Base-by-base conservation (phyloP, 2,888 invertebrate species). In the Eupelmus urozonus region DNA sequence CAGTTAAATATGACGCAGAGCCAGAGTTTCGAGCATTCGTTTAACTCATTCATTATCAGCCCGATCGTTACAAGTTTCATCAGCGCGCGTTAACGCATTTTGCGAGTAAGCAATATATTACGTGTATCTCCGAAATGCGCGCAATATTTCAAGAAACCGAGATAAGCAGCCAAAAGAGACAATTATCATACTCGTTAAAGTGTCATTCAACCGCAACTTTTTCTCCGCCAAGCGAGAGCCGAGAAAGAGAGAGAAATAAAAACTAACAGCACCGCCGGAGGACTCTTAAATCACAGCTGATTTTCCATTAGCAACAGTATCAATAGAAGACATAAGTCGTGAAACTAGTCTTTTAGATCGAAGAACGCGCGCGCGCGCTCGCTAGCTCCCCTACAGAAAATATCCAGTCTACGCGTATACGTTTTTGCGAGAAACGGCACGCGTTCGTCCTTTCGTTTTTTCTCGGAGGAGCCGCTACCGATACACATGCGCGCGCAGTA, bases 111-210 rank as follows among this genome's bases (percentile, higher is more conserved):
- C 42, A 57, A 60, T 71, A 9, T n/a, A 71, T 62, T 51, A 71
- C 4, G 20, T 20, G 18, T 40, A 18, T 59, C 59, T 59, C 27
- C n/a, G 11, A 59, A 59, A 70, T 13, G 70, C 45, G 60, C 51
- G 20, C 71, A 62, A 71, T 71, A 51, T 71, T 71, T 71, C 60
- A 72, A 25, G 25, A 25, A 62, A 16, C 5, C 7, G 29, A 72
- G 62, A 73, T 63, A 73, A 73, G 45, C n/a, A 40, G n/a, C 34
- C 1, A 51, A 75, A 67, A 27, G n/a, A 70, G 20, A 27, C 55
- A 34, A 70, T 62, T 70, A 53, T 70, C 66, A 63, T 42, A 55
- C 62, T 63, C 69, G 23, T 76, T 77, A 40, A 77, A 16, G 59
- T 65, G 65, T 65, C 55, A 63, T 65, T 55, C 63, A 65, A 70